Evolutionary conservation across 2,113 vertebrate species (phyloP).

Genomic region (Etheostoma spectabile): DNA sequence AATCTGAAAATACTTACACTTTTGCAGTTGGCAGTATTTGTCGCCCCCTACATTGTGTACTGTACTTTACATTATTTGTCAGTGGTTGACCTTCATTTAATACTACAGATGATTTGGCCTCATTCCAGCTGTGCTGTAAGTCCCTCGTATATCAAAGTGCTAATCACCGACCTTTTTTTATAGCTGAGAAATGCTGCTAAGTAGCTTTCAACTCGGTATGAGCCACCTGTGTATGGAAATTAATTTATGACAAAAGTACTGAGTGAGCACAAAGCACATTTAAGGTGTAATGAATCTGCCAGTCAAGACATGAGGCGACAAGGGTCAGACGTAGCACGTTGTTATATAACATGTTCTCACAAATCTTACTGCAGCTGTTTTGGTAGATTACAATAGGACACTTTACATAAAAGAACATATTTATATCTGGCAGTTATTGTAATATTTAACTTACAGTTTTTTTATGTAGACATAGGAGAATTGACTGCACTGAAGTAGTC

Average conservation of each 20-base stretch:
- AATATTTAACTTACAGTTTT: not conserved
- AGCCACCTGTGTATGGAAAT: constrained; percentile 36
- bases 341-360: not conserved
- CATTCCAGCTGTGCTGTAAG: not conserved
- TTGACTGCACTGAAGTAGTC: not conserved
- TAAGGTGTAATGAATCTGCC: constrained; percentile 43
- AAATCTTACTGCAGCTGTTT: not conserved
- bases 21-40: not conserved
- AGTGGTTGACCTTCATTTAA: not conserved
- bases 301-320: constrained; percentile 29
- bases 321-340: not conserved
- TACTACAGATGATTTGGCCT: not conserved
- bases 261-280: constrained; percentile 20
- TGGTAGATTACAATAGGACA: not conserved
- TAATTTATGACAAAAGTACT: constrained; percentile 44
- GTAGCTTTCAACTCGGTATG: constrained; percentile 30
- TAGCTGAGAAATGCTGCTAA: constrained; percentile 32
- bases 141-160: constrained; percentile 13
- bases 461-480: too few species aligned
- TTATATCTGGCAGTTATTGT: not conserved
- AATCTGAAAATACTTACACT: not conserved
- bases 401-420: not conserved
- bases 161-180: constrained; percentile 25
- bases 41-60: not conserved
- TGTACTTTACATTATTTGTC: not conserved